Percentiles rank a stretch among this genome's conserved stretches.
phyloP scores from a whole-genome alignment of 2,797 vertebrate genomes.

The Neosilurus mollespiculum region DNA sequence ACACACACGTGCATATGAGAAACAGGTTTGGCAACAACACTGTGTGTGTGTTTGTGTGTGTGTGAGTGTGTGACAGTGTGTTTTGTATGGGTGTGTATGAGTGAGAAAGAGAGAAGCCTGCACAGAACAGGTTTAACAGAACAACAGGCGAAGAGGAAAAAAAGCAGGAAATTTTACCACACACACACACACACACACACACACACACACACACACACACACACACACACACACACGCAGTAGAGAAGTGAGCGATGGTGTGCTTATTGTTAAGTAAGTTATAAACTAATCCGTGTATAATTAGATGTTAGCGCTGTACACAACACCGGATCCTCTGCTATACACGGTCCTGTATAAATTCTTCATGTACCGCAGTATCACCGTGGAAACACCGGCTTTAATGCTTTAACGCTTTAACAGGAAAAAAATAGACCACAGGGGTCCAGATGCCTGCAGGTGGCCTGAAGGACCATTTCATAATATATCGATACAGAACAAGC shows the following conservation, averaged over 20 bases:
- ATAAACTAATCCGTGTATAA: background rate
- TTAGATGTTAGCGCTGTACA: no score
- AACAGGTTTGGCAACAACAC: conserved; percentile 38
- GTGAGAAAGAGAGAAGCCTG: background rate
- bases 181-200: background rate
- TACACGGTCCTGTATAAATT: no score
- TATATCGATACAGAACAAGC: no score
- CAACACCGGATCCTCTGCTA: no score
- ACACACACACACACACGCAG: background rate
- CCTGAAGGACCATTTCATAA: no score
- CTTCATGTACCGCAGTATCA: no score
- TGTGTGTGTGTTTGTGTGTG: background rate
- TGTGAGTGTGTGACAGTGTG: background rate
- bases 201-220: background rate
- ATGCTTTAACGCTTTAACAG: no score
- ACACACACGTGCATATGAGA: conserved; percentile 24
- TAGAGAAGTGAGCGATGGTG: background rate
- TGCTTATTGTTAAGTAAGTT: background rate
- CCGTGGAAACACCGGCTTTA: no score
- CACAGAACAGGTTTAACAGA: conserved; percentile 18
- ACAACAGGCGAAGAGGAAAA: conserved; percentile 23
- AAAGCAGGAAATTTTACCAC: background rate
- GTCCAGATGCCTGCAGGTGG: no score
- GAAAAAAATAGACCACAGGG: no score
- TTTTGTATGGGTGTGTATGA: background rate